Base-by-base conservation (phyloP, 1,140 invertebrate genomes). In the Drosophila prosaltans region DNA sequence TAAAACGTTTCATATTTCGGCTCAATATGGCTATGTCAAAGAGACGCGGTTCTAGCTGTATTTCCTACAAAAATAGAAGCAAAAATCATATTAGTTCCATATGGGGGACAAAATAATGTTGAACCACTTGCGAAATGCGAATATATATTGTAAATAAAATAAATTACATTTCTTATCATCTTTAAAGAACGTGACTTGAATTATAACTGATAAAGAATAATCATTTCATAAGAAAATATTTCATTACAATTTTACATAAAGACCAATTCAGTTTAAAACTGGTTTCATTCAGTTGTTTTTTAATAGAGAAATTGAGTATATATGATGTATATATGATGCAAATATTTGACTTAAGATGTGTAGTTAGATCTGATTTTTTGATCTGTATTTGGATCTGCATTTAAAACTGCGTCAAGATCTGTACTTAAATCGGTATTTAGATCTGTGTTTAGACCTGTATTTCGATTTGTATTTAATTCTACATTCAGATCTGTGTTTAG, bases 11-110 rank as follows among this genome's bases (percentile, higher is more conserved):
- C 83, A 89, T 91, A 91, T 86, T 90, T 60, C 88, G 81, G 76
- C 81, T 90, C 66, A 91, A 61, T 74, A 91, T 91, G 69, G 80
- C 91, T 79, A 91, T 83, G 78, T 91, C 91, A 91, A 91, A 91
- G 64, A 91, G 71, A 82, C 82, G 90, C 71, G 79, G 79, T 74
- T 82, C 60, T 76, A 81, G 73, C 86, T 91, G 83, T 77, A 72
- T 77, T 84, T 91, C 90, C 90, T 91, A 85, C 45, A 81, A 81
- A 26, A 26, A 77, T 51, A 51, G 45, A 51, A 51, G 65, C 21
- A 65, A 78, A 73, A 68, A 28, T 61, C 40, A 69, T 62, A 68
- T 71, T 68, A 79, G 64, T 74, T 9, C 3, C 28, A 36, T 28
- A 28, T 7, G 1, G 30, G 24, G n/a, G 3, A 64, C n/a, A 57